Evolutionary conservation across 1,140 invertebrate species (phyloP), one percentile per base, ranked within the genome.

Genomic region (Drosophila bocki): DNA sequence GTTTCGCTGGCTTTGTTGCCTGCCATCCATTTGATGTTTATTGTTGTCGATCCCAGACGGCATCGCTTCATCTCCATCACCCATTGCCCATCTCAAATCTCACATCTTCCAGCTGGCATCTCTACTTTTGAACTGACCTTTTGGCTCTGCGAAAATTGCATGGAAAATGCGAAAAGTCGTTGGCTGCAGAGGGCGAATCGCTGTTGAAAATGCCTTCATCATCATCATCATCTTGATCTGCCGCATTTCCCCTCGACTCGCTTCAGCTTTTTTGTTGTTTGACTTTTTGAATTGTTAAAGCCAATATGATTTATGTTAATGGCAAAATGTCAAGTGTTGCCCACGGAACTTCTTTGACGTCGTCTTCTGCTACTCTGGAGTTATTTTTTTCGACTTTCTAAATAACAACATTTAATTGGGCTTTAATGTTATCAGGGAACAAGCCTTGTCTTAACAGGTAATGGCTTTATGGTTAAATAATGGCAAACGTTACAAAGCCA

Each of bases 271-370:
- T 47, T 71, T 65, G 47, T 81, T 71, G 54, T 76, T 86, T 87
- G 65, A 53, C 63, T 83, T 84, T 83, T 85, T 61, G 71, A 83
- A 77, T 81, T 78, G 64, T 67, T 71, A 64, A 35, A 65, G 64
- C 75, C 84, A 88, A 80, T 88, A 80, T 86, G 83, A 86, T 86
- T 86, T 88, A 86, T 88, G 83, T 77, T 80, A 86, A 86, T 86
- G 80, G 62, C 63, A 51, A 86, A 86, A 86, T 86, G 83, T 86
- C 84, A 86, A 86, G 80, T 86, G 84, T 88, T 39, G 63, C 59
- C 53, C 67, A 71, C 45, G 83, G 51, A 87, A 76, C 72, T 62
- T 82, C 47, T 62, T 67, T 22, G 22, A 22, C 54, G 59, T 44
- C 45, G 50, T 13, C 17, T 9, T 35, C 12, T 22, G 68, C 39